Conservation (phyloP, 35 echinoderm and acorn worm species). For the Holothuria glaberrima region DNA sequence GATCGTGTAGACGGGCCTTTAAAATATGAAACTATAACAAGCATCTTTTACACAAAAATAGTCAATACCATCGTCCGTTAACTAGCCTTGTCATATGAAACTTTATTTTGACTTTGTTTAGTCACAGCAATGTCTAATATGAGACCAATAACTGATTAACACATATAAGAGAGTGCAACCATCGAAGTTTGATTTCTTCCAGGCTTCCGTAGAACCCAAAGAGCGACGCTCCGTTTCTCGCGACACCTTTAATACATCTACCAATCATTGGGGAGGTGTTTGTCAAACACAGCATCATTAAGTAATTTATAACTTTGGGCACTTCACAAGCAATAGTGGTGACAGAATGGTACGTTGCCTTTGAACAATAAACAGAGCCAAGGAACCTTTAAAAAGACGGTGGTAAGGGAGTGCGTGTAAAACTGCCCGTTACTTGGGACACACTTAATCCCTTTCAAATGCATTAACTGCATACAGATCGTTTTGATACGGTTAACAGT, state of each 20-base stretch:
- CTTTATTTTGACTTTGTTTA: no score
- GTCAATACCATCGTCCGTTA: no score
- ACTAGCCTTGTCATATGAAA: no score
- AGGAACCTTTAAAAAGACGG: neutral
- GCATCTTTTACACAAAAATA: no score
- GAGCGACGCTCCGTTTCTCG: neutral
- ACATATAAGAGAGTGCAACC: no score
- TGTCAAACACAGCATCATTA: conserved; percentile 60
- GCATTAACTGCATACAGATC: neutral
- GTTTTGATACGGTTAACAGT: conserved; percentile 27
- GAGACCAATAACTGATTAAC: no score
- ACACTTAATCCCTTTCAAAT: conserved; percentile 15
- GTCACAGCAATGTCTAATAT: no score
- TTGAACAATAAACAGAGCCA: conserved; percentile 50
- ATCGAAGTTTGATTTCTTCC: neutral
- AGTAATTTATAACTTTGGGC: conserved; percentile 61
- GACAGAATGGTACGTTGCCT: conserved; percentile 54
- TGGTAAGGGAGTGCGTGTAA: neutral
- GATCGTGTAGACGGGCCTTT: no score
- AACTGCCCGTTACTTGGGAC: conserved; percentile 9
- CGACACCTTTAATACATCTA: conserved; percentile 21
- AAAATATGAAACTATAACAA: no score
- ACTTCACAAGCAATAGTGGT: conserved; percentile 29
- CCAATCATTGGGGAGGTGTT: conserved; percentile 54
- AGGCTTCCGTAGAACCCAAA: neutral